These are phyloP conservation scores for Leistus spinibarbis DNA, from an alignment of 2,888 invertebrate genomes.

Conservation along the genomic window DNA sequence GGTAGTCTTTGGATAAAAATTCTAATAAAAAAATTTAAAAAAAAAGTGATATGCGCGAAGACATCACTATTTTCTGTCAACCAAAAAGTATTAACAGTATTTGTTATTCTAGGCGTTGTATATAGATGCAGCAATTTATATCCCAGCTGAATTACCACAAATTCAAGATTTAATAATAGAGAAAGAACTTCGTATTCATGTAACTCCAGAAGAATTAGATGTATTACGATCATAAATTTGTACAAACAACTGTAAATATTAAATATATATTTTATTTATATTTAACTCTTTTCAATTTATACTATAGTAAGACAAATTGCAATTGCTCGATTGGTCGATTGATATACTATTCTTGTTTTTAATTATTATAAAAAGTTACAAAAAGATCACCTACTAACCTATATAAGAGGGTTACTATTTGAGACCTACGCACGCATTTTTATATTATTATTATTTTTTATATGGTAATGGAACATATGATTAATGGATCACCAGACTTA, in stretches of 20 bases:
- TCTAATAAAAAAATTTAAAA: too few species aligned
- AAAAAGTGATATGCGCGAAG: neutral
- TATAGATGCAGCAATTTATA: constrained; percentile 68
- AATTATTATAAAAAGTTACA: neutral
- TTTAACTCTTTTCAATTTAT: neutral
- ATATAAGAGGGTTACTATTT: neutral
- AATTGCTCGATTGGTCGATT: too few species aligned
- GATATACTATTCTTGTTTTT: neutral
- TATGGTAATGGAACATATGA: neutral
- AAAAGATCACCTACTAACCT: neutral
- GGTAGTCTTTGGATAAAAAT: too few species aligned
- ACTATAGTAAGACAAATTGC: neutral
- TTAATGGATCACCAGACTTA: neutral
- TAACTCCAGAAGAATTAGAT: constrained; percentile 76
- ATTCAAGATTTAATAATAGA: constrained; percentile 78
- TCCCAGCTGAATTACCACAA: constrained; percentile 68
- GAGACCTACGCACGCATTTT: neutral
- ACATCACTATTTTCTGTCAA: neutral
- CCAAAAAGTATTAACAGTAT: constrained; percentile 8
- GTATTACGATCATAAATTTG: constrained; percentile 61
- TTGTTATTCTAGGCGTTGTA: constrained; percentile 61
- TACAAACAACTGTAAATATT: constrained; percentile 21
- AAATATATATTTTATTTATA: constrained; percentile 9
- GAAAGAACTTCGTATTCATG: constrained; percentile 74
- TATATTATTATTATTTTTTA: neutral